Conservation (phyloP, 2,113 vertebrate genomes). For the Corythaeola cristata region DNA sequence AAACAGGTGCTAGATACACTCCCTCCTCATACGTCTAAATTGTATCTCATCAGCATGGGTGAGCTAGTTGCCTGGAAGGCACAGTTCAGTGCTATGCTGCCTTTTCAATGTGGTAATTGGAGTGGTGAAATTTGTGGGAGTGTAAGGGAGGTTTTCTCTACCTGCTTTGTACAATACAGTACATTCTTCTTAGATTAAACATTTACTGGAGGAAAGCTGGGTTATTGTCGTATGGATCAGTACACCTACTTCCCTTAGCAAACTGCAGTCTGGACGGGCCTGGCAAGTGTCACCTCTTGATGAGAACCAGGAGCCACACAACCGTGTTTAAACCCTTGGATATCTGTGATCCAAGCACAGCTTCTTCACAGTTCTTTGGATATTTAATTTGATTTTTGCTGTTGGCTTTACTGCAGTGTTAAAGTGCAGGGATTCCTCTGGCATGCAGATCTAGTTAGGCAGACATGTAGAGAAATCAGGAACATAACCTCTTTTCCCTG, state of each 20-base stretch:
- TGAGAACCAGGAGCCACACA: neutral
- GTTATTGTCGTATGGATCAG: neutral
- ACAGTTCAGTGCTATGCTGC: neutral
- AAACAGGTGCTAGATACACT: neutral
- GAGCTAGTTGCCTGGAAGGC: neutral
- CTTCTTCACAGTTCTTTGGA: neutral
- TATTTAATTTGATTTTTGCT: neutral
- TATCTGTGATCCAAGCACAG: rapidly evolving
- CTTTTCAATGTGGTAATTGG: neutral
- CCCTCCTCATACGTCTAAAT: neutral
- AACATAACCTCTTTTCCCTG: neutral
- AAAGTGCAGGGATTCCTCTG: neutral
- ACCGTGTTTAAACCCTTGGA: rapidly evolving
- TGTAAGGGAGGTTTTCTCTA: neutral
- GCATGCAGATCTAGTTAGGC: neutral
- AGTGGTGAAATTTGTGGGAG: neutral
- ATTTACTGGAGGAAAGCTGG: neutral
- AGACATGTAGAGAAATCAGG: neutral
- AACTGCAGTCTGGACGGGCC: neutral
- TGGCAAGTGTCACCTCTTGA: neutral
- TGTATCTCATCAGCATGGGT: neutral
- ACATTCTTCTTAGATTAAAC: slow-evolving; percentile 14
- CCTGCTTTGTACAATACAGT: neutral
- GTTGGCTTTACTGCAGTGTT: neutral
- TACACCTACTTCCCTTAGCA: neutral